phyloP scores from a whole-genome alignment of 2,113 vertebrate species.

The Cyanocitta stelleri region DNA sequence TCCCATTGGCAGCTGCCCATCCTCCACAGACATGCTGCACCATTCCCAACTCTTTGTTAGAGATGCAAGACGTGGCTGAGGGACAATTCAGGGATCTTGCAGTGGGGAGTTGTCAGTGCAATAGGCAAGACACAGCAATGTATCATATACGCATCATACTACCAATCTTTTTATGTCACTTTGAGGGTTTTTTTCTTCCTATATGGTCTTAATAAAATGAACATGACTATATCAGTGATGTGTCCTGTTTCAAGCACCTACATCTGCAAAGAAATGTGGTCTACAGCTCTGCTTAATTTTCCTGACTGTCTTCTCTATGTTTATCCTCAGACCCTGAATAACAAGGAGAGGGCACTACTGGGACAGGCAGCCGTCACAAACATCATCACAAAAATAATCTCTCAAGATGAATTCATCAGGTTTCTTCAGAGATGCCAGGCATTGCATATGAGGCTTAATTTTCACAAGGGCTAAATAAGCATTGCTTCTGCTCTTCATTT shows the following conservation, averaged over 20 bases:
- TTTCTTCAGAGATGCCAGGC: background rate
- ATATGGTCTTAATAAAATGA: background rate
- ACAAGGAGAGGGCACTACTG: background rate
- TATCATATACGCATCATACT: background rate
- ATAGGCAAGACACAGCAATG: background rate
- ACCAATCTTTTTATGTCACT: background rate
- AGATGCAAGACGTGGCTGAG: background rate
- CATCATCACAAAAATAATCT: background rate
- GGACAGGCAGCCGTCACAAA: background rate
- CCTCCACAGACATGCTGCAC: background rate
- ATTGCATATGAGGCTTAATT: background rate
- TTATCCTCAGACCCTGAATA: background rate
- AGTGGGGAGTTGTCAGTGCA: background rate
- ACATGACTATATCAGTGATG: background rate
- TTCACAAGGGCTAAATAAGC: background rate
- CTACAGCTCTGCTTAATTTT: background rate
- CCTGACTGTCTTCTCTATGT: background rate
- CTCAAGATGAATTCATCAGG: background rate
- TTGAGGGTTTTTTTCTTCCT: background rate
- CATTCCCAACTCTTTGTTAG: background rate
- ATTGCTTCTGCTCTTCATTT: conserved; percentile 42
- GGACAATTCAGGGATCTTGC: background rate
- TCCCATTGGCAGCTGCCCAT: background rate
- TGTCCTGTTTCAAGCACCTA: background rate
- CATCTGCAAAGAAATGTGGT: background rate